Conservation (phyloP, 2,113 vertebrate genomes). For the Muntiacus reevesi region DNA sequence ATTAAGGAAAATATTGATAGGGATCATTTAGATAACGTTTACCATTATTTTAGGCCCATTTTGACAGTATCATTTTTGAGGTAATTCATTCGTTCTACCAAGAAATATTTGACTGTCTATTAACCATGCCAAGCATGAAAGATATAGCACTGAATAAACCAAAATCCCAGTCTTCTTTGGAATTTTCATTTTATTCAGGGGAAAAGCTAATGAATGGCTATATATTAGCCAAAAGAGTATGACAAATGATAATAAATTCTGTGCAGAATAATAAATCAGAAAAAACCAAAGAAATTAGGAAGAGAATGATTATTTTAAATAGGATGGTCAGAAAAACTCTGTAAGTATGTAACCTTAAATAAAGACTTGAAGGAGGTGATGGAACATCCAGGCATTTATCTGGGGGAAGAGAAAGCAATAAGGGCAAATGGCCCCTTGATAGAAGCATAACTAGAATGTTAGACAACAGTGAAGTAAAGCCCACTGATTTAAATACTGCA, state of each 20-base stretch:
- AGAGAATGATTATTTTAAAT: neutral
- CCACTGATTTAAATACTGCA: neutral
- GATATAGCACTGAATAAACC: neutral
- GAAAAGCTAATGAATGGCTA: neutral
- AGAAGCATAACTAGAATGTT: neutral
- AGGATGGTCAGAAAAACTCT: neutral
- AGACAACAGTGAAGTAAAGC: neutral
- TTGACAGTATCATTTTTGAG: neutral
- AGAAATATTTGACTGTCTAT: neutral
- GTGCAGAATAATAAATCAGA: neutral
- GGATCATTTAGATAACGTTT: neutral
- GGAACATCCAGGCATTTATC: rapidly evolving
- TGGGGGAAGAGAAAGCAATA: neutral
- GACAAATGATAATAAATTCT: neutral
- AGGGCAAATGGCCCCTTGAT: neutral
- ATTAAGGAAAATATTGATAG: neutral
- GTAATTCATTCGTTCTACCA: neutral
- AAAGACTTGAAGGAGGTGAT: neutral
- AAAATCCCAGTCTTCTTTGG: neutral
- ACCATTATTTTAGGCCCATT: neutral
- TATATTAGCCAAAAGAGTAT: neutral
- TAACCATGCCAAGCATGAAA: neutral
- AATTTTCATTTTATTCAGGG: neutral
- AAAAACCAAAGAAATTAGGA: neutral
- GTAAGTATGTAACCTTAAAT: neutral